These are phyloP conservation scores for Pristionchus exspectatus DNA, from an alignment of 2,888 invertebrate species.

Conservation along the genomic window DNA sequence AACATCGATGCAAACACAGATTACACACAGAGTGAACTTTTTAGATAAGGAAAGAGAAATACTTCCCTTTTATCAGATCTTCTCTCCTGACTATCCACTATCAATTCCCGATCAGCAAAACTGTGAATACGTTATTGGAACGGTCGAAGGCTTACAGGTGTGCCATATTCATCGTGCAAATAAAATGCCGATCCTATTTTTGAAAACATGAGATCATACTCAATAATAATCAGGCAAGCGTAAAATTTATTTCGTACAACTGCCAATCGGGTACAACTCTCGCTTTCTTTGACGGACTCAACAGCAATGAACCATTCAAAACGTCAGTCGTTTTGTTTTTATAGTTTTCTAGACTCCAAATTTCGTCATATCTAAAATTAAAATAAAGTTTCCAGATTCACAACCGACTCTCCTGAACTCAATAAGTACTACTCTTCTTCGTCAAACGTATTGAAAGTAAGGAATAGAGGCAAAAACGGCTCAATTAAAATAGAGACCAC, in stretches of 20 bases:
- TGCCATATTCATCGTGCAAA: background rate
- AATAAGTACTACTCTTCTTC: background rate
- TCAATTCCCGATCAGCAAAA: too few species aligned
- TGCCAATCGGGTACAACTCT: background rate
- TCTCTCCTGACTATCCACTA: background rate
- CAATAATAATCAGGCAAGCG: background rate
- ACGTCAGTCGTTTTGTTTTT: background rate
- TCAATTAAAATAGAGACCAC: background rate
- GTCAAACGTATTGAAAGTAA: background rate
- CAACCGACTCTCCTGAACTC: background rate
- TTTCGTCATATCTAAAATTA: too few species aligned
- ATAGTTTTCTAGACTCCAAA: too few species aligned
- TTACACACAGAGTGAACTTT: background rate
- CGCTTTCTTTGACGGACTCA: background rate
- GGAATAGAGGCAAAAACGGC: background rate
- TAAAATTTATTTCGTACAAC: background rate
- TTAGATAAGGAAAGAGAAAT: too few species aligned
- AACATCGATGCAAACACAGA: background rate
- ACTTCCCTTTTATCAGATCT: too few species aligned
- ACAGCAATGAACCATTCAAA: slow-evolving; percentile 2
- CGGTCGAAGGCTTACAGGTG: background rate
- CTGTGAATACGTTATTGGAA: too few species aligned
- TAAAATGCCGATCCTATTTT: too few species aligned
- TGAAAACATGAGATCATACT: too few species aligned
- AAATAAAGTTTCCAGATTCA: background rate